phyloP scores from a whole-genome alignment of 2,113 vertebrate genomes.

The Scortum barcoo region DNA sequence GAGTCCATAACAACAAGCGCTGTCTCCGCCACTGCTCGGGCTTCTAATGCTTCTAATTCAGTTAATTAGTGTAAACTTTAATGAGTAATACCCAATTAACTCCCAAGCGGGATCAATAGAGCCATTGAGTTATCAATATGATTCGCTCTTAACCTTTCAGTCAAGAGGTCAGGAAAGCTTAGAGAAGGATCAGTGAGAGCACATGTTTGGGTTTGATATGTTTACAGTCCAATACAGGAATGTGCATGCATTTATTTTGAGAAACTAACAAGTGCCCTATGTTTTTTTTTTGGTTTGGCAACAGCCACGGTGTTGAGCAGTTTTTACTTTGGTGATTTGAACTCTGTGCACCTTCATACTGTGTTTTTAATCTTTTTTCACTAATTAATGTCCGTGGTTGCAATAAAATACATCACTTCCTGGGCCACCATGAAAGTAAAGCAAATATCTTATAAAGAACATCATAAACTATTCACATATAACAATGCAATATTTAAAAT shows the following conservation, averaged over 20 bases:
- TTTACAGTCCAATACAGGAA: neutral
- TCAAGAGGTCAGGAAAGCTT: constrained; percentile 22
- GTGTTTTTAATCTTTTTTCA: neutral
- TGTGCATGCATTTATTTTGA: neutral
- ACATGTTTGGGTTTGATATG: neutral
- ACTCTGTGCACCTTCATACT: neutral
- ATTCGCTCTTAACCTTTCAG: constrained; percentile 62
- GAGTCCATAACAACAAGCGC: constrained; percentile 42
- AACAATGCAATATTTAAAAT: too few relatives aligned
- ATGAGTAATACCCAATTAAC: constrained; percentile 73
- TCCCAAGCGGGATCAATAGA: constrained; percentile 60
- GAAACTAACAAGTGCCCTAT: neutral
- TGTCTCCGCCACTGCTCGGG: constrained; percentile 27
- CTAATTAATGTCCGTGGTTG: neutral
- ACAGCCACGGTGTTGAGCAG: neutral
- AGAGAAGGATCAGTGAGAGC: constrained; percentile 31
- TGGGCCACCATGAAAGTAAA: neutral
- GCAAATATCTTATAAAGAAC: neutral
- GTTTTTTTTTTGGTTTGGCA: neutral
- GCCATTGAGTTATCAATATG: constrained; percentile 60
- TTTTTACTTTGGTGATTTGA: neutral
- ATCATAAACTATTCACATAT: neutral
- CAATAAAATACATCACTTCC: neutral
- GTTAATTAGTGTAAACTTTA: constrained; percentile 69
- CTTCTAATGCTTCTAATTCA: constrained; percentile 44